phyloP scores from a whole-genome alignment of 2,113 vertebrate genomes.

The Antidorcas marsupialis region DNA sequence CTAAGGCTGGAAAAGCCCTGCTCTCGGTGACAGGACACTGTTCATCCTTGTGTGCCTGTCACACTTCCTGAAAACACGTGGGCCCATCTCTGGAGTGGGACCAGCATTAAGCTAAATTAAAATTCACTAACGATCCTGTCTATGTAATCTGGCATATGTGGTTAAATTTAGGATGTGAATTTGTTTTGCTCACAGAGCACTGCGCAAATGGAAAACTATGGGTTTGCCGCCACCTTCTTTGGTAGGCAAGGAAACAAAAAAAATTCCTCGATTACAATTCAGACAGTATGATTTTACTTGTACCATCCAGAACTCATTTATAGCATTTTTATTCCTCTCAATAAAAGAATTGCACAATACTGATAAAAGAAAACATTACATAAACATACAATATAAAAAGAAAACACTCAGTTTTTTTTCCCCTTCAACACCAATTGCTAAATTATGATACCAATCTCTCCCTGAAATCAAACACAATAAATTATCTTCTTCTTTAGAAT shows the following conservation, averaged over 20 bases:
- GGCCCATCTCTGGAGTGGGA: not conserved
- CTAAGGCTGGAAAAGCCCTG: not conserved
- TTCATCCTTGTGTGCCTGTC: not conserved
- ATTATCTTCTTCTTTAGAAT: slow-evolving; percentile 30
- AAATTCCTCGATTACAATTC: not conserved
- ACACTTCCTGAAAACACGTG: not conserved
- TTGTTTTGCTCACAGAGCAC: not conserved
- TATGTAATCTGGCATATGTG: not conserved
- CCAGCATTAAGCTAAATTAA: slow-evolving; percentile 20
- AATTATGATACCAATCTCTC: not conserved
- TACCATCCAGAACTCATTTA: slow-evolving; percentile 5
- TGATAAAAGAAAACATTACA: slow-evolving; percentile 35
- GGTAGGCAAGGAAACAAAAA: not conserved
- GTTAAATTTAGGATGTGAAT: slow-evolving; percentile 12
- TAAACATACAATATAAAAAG: slow-evolving; percentile 35
- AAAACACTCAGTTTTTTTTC: not conserved
- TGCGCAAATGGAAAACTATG: not conserved
- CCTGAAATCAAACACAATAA: slow-evolving; percentile 46
- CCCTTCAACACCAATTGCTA: not conserved
- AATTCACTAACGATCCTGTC: not conserved
- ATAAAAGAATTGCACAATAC: not conserved
- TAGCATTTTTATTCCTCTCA: slow-evolving; percentile 58
- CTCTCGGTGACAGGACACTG: rapidly evolving
- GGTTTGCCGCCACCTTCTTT: not conserved
- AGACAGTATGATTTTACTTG: slow-evolving; percentile 15